phyloP scores from a whole-genome alignment of 2,113 vertebrate species.

The Cervus canadensis region DNA sequence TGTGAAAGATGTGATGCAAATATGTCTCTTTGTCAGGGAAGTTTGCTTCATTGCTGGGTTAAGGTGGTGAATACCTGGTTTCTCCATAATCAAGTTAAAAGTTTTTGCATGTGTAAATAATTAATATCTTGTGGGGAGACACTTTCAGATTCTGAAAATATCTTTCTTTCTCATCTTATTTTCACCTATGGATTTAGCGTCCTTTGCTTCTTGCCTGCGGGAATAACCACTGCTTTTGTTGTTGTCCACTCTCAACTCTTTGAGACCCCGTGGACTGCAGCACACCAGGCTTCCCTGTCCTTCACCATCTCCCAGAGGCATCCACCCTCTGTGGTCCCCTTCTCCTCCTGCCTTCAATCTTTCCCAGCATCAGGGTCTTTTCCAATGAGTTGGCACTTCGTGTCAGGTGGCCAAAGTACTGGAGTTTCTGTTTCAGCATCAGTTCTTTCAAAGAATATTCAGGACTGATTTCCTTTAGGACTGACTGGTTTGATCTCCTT shows the following conservation, averaged over 20 bases:
- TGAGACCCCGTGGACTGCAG: background rate
- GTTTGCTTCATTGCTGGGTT: background rate
- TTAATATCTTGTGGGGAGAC: background rate
- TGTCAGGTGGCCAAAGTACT: background rate
- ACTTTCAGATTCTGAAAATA: background rate
- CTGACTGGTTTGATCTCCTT: rapidly evolving
- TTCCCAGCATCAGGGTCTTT: background rate
- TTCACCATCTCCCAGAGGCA: background rate
- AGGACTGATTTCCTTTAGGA: background rate
- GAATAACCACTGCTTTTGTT: background rate
- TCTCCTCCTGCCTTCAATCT: background rate
- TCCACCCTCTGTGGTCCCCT: background rate
- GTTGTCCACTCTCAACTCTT: background rate
- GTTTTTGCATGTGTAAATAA: background rate
- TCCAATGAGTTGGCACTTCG: background rate
- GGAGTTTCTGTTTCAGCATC: background rate
- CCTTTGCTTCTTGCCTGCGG: background rate
- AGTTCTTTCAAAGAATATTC: background rate
- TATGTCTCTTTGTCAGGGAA: rapidly evolving
- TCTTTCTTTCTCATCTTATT: background rate
- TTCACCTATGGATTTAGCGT: background rate
- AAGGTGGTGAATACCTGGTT: background rate
- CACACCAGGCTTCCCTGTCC: background rate
- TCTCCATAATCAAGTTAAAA: background rate
- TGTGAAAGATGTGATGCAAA: too few relatives aligned